phyloP scores from a whole-genome alignment of 1,140 invertebrate species.

The Heliothis subflexa region DNA sequence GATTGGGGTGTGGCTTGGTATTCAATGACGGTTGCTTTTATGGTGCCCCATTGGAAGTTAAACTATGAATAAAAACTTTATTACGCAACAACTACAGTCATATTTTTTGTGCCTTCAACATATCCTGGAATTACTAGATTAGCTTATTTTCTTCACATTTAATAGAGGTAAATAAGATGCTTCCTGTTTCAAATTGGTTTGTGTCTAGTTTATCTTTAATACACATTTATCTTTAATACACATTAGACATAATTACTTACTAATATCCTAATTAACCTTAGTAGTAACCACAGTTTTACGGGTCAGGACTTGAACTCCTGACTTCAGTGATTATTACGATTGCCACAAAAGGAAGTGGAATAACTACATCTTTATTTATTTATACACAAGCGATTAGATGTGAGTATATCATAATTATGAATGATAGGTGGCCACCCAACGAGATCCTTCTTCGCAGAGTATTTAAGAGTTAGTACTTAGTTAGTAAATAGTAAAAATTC shows the following conservation, averaged over 20 bases:
- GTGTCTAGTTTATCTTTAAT: not conserved
- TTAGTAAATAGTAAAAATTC: no score
- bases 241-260: not conserved
- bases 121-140: no score
- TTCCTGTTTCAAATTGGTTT: not conserved
- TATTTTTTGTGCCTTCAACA: no score
- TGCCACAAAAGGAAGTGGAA: no score
- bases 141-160: no score
- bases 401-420: no score
- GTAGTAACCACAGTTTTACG: not conserved
- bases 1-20: not conserved
- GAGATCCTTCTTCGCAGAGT: no score
- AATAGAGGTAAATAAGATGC: no score
- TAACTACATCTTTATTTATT: no score
- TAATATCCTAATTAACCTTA: not conserved
- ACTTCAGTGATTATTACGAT: not conserved
- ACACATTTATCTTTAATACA: not conserved
- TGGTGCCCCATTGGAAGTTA: not conserved
- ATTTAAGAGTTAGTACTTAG: no score
- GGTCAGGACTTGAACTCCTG: conserved; percentile 7
- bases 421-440: no score
- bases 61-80: not conserved
- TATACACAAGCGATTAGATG: no score
- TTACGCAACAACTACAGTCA: not conserved
- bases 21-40: not conserved